Percentiles rank a stretch among this genome's conserved stretches.
Evolutionary conservation across 2,888 invertebrate genomes (phyloP).

Genomic region (Chironomus tentans): DNA sequence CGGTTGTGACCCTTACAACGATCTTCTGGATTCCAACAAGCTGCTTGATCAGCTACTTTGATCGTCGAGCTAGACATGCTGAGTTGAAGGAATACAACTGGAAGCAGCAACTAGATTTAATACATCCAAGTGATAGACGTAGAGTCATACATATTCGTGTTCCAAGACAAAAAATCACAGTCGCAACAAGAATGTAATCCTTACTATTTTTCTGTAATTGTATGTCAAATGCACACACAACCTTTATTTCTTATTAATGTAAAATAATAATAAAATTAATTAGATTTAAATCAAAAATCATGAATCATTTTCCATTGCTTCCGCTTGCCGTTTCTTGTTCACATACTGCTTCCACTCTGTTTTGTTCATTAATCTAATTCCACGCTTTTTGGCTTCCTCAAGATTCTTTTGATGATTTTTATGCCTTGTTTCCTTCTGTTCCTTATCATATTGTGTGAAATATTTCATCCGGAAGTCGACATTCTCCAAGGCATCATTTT

Average conservation of each 20-base stretch:
- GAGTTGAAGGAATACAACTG: constrained; percentile 64
- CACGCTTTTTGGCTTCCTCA: constrained; percentile 1
- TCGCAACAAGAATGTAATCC: background rate
- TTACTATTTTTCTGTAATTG: background rate
- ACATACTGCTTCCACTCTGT: background rate
- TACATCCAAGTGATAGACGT: constrained; percentile 64
- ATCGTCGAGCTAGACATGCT: constrained; percentile 61
- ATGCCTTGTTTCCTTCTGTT: background rate
- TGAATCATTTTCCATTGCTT: background rate
- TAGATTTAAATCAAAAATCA: background rate
- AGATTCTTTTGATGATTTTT: background rate
- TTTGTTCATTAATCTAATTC: background rate
- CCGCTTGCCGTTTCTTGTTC: background rate
- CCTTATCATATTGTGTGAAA: background rate
- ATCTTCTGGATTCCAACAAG: constrained; percentile 92
- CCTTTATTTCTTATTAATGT: background rate
- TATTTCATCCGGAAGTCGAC: constrained; percentile 3
- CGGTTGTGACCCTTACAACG: constrained; percentile 83
- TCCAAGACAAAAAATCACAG: background rate
- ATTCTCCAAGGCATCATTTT: background rate
- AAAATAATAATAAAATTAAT: background rate
- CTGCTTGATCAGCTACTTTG: constrained; percentile 77
- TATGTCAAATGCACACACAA: background rate
- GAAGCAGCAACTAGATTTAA: constrained; percentile 57
- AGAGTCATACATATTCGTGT: constrained; percentile 55